Percentiles rank a stretch among this genome's conserved stretches.
Evolutionary conservation across 2,888 invertebrate genomes (phyloP).

Genomic region (Nezara viridula): DNA sequence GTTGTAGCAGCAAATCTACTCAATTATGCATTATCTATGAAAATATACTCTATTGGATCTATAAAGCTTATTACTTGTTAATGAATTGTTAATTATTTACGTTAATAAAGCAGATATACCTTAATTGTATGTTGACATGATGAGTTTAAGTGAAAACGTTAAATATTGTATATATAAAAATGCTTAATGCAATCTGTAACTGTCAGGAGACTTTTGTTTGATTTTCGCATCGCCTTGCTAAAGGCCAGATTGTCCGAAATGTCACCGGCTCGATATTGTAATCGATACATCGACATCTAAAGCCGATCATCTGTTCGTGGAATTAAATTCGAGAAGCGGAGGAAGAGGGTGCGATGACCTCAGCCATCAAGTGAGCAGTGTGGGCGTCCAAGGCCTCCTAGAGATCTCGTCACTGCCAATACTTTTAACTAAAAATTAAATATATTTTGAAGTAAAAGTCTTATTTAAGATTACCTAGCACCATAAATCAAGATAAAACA

Average conservation of each 20-base stretch:
- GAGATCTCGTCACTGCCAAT: neutral
- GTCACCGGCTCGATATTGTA: neutral
- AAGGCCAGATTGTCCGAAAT: neutral
- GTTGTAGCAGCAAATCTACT: too few relatives aligned
- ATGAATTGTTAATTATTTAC: too few relatives aligned
- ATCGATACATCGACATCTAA: neutral
- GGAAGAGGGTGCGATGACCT: neutral
- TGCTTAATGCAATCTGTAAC: too few relatives aligned
- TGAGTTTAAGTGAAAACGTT: too few relatives aligned
- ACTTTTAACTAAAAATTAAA: neutral
- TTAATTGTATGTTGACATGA: too few relatives aligned
- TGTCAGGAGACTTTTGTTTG: too few relatives aligned
- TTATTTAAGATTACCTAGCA: neutral
- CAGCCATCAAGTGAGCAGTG: neutral
- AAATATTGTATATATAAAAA: too few relatives aligned
- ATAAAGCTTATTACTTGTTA: too few relatives aligned
- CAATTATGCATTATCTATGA: too few relatives aligned
- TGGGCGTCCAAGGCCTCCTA: slow-evolving; percentile 12
- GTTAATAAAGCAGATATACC: too few relatives aligned
- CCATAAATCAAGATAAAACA: too few relatives aligned
- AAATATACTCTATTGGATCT: too few relatives aligned
- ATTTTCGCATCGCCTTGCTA: neutral
- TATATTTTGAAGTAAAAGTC: neutral
- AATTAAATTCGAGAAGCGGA: neutral
- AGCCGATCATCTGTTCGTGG: neutral